Base-by-base conservation (phyloP, 2,888 invertebrate genomes). In the Acrocyrtus sp. region DNA sequence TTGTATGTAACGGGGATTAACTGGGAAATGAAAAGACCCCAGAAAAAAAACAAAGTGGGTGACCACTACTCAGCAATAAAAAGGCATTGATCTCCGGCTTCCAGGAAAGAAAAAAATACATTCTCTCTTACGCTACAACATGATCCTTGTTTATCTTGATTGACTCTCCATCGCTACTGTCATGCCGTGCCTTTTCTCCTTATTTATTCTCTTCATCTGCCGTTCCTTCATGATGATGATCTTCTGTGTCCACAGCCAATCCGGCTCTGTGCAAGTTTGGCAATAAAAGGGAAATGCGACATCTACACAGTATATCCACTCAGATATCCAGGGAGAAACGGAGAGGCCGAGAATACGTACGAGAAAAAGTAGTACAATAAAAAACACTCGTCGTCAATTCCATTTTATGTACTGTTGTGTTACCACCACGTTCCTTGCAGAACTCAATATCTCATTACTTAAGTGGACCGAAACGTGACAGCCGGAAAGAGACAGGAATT, bases 381-480 rank as follows among this genome's bases (percentile, higher is more conserved):
- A 34, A 34, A 34, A 34, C 34, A 34, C 34, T 34, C 34, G 34
- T 34, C 34, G 34, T 34, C 34, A 34, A 34, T 34, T 34, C 34
- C 34, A 34, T 34, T 34, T 34, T 34, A 34, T 34, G 34, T 34
- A 34, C 34, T 34, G 34, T 34, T 34, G 34, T 34, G 34, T 12
- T 12, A 34, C 34, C 34, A 34, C 34, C 34, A 34, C 34, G 34
- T 34, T 34, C 34, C 5, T 12, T 34, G 29, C 24, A 22, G 43
- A 43, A 60, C 47, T 60, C 60, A 47, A 60, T 60, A 60, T 60
- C 60, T 60, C 60, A 60, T 60, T 60, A 60, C 60, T 47, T 60
- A 60, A 60, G 60, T 60, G 60, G 60, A 60, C 60, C 60, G 60
- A 60, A 60, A 60, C 60, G 60, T 60, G 60, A 60, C 60, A 60